Base-by-base conservation (phyloP, 1,140 invertebrate species). In the Globodera ellingtonae region DNA sequence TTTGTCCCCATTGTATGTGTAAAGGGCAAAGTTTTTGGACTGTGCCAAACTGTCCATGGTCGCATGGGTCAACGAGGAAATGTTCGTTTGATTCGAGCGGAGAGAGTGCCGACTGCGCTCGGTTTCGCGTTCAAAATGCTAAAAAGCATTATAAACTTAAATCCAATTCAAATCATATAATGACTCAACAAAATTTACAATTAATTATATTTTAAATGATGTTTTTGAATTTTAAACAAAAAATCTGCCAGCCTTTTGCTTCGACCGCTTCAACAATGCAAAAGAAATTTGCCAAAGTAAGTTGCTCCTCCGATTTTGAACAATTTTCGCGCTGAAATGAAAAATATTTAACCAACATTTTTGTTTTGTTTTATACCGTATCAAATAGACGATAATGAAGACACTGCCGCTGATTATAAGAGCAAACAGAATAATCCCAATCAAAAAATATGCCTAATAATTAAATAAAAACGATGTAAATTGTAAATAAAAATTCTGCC, bases 1-100 rank as follows among this genome's bases (percentile, higher is more conserved):
- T 0, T 73, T 48, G 35, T 87, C 87, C 4, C 82, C 76, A n/a
- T 85, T 71, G 65, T 78, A 77, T 46, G 74, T 80, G 65, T 81
- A 89, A 46, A 87, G 72, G 46, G 24, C 70, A 71, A 86, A 89
- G 15, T 72, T 67, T 62, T 89, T 86, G 3, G 86, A 88, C 35
- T 79, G 66, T 15, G 80, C 82, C 35, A 89, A 81, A 44, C 81
- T 89, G 66, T 89, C 82, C n/a, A 89, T 78, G 6, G 86, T 87
- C 52, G 86, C 78, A 74, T 89, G 87, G 71, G 87, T 87, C 69
- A 84, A 24, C 84, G 65, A 24, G 83, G 83, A 48, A 76, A 75
- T 0, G 81, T 81, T 77, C 82, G 86, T 10, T 85, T 79, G 24
- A 79, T 84, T 8, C 81, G 81, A 50, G 62, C 50, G 69, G 80